Evolutionary conservation across 1,140 invertebrate species (phyloP).

Genomic region (Solen grandis): DNA sequence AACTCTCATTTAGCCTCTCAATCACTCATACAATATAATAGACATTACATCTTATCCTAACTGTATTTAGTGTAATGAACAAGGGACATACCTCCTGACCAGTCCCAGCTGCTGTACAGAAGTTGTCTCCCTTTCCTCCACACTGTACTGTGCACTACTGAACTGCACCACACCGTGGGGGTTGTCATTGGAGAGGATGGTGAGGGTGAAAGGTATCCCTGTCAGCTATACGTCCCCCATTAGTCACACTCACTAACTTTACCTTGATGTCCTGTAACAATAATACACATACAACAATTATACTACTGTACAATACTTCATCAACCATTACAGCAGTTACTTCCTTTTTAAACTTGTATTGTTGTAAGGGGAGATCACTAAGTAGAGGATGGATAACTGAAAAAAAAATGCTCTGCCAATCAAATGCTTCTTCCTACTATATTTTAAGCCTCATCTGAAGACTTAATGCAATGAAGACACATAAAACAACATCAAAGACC

Average conservation of each 20-base stretch:
- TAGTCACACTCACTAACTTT: constrained; percentile 62
- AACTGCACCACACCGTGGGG: constrained; percentile 77
- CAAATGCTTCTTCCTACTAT: no score
- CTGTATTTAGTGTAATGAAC: no score
- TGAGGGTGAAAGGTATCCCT: constrained; percentile 65
- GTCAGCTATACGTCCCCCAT: constrained; percentile 70
- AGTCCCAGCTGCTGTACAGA: constrained; percentile 65
- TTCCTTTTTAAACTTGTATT: neutral
- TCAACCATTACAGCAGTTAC: neutral
- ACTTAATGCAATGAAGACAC: no score
- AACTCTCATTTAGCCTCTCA: no score
- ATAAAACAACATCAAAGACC: no score
- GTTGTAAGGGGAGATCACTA: no score
- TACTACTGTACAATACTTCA: no score
- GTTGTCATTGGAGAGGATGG: constrained; percentile 78
- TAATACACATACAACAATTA: neutral
- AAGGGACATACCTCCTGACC: constrained; percentile 64
- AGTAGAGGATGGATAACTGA: no score
- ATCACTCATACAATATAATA: no score
- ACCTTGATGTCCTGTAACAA: constrained; percentile 71
- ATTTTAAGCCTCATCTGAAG: no score
- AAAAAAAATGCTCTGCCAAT: no score
- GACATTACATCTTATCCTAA: no score
- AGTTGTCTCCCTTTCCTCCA: constrained; percentile 62
- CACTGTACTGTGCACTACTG: constrained; percentile 46